Conservation (phyloP, 2,797 vertebrate genomes). For the Hippoglossus hippoglossus region DNA sequence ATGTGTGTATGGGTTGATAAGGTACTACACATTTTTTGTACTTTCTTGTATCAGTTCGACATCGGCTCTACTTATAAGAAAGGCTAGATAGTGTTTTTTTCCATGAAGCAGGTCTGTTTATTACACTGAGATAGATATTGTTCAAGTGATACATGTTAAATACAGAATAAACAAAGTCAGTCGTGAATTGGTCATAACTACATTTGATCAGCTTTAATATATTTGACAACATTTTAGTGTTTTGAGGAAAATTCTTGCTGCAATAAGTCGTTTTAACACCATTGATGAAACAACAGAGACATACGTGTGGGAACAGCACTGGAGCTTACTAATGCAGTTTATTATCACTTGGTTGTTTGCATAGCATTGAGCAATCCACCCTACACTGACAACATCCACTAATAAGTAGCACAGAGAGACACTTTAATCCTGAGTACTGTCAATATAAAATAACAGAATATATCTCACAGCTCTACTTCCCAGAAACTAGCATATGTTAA, state of each 20-base stretch:
- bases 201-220: constrained; percentile 43
- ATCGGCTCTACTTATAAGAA: too few species aligned
- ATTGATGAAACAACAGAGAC: constrained; percentile 16
- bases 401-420: constrained; percentile 63
- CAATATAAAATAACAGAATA: constrained; percentile 64
- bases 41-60: too few species aligned
- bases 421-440: constrained; percentile 83
- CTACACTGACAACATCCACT: constrained; percentile 61
- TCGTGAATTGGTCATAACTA: neutral
- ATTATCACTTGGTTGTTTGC: constrained; percentile 74
- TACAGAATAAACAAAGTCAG: neutral
- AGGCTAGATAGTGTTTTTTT: too few species aligned
- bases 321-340: constrained; percentile 61
- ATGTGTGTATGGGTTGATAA: too few species aligned
- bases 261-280: constrained; percentile 20
- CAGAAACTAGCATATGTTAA: constrained; percentile 63
- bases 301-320: constrained; percentile 35
- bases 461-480: constrained; percentile 55
- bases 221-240: constrained; percentile 46
- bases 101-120: too few species aligned
- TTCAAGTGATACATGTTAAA: too few species aligned
- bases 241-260: constrained; percentile 36
- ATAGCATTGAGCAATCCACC: constrained; percentile 77
- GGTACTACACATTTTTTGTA: too few species aligned
- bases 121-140: too few species aligned